Evolutionary conservation across 2,113 vertebrate genomes (phyloP).

Genomic region (Pelobates fuscus): DNA sequence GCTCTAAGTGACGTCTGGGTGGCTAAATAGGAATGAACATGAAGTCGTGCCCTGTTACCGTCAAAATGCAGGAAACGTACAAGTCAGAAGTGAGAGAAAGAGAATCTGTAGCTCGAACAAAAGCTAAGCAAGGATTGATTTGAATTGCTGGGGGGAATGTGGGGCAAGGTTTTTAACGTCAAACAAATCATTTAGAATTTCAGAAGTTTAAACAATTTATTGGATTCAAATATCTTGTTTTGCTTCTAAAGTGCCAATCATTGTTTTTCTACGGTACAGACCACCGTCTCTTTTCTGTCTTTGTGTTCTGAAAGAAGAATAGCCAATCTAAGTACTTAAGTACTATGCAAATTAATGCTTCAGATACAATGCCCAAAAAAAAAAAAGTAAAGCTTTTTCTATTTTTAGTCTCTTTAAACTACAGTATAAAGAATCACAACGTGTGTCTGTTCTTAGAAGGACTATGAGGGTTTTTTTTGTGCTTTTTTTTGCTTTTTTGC

Average conservation of each 20-base stretch:
- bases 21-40: slow-evolving; percentile 54
- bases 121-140: background rate
- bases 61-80: slow-evolving; percentile 3
- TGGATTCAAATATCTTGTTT: background rate
- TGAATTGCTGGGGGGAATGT: slow-evolving; percentile 14
- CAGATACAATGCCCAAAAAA: slow-evolving; percentile 13
- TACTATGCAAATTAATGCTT: slow-evolving; percentile 31
- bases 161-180: background rate
- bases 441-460: background rate
- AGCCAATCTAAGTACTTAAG: too few species aligned
- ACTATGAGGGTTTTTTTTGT: background rate
- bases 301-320: slow-evolving; percentile 10
- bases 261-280: background rate
- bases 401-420: slow-evolving; percentile 29
- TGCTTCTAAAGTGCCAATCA: background rate
- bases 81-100: background rate
- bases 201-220: background rate
- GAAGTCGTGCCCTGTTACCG: slow-evolving; percentile 7
- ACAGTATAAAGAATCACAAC: too few species aligned
- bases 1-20: slow-evolving; percentile 41
- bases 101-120: background rate
- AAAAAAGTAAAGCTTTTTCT: background rate
- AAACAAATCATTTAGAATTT: background rate
- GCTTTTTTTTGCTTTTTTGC: background rate
- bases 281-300: background rate